Evolutionary conservation across 2,797 vertebrate genomes (phyloP).

Genomic region (Mormyrus proboscirostris): DNA sequence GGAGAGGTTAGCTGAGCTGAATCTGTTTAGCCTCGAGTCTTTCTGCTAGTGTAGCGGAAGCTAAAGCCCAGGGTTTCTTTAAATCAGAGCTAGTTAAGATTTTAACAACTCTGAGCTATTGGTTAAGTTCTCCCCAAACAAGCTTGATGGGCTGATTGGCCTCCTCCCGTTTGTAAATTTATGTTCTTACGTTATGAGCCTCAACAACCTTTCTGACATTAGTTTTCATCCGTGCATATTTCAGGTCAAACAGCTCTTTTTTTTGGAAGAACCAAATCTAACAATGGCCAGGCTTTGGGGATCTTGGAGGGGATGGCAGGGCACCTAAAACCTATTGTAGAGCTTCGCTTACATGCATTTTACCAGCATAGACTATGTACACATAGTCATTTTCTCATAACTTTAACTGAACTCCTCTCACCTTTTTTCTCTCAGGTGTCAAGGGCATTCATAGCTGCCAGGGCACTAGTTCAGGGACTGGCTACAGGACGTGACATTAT

Average conservation of each 20-base stretch:
- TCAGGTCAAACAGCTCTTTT: not conserved
- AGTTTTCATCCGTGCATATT: not conserved
- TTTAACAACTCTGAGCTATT: no score
- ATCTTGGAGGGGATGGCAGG: not conserved
- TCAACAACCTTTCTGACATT: not conserved
- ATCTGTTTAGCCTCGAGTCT: no score
- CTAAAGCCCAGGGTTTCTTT: no score
- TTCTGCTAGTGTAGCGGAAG: no score
- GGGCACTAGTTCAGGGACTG: constrained; percentile 72
- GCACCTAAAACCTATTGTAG: not conserved
- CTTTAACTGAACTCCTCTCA: not conserved
- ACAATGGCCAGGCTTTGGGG: not conserved
- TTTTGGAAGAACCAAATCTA: not conserved
- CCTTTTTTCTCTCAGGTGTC: constrained; percentile 57
- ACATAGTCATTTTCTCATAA: not conserved
- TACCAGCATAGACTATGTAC: not conserved
- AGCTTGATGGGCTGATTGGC: no score
- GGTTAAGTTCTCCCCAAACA: no score
- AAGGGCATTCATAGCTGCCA: constrained; percentile 72
- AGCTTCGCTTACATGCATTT: not conserved
- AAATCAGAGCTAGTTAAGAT: no score
- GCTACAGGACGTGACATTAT: constrained; percentile 73
- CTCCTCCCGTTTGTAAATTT: no score
- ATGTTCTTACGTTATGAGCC: not conserved
- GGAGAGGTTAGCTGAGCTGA: no score